A percentile compares a stretch with the other conserved stretches of the same genome.
Conservation (phyloP, 2,888 invertebrate species). For the Leptinotarsa juncta region DNA sequence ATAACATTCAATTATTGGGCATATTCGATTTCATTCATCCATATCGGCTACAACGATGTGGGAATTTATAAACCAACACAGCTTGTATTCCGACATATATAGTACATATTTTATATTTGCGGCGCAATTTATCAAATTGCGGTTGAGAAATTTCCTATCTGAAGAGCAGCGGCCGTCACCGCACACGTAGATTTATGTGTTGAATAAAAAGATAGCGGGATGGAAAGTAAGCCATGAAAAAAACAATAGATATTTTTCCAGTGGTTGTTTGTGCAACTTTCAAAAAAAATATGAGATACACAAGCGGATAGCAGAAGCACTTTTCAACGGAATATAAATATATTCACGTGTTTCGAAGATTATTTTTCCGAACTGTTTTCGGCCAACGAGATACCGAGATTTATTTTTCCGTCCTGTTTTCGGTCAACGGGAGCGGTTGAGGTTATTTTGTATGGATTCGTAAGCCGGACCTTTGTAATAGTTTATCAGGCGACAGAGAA, state of each 20-base stretch:
- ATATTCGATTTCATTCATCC: too few species aligned
- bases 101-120: constrained; percentile 25
- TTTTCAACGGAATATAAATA: constrained; percentile 10
- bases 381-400: background rate
- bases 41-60: background rate
- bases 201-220: constrained; percentile 25
- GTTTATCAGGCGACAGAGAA: too few species aligned
- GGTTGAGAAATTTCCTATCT: constrained; percentile 26
- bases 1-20: too few species aligned
- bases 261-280: background rate
- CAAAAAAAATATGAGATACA: background rate
- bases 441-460: too few species aligned
- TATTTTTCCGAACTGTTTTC: background rate
- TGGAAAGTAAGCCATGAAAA: constrained; percentile 19
- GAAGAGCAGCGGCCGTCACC: constrained; percentile 23
- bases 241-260: constrained; percentile 21
- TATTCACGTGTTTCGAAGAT: background rate
- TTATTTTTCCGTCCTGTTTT: background rate
- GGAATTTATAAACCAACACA: constrained; percentile 7
- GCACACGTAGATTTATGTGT: constrained; percentile 24
- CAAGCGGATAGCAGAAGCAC: background rate
- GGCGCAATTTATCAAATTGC: constrained; percentile 27
- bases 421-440: background rate
- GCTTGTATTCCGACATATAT: constrained; percentile 7
- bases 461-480: too few species aligned